A percentile compares a stretch with the other conserved stretches of the same genome.
Evolutionary conservation across 2,113 vertebrate genomes (phyloP).

Genomic region (Todiramphus chloris): DNA sequence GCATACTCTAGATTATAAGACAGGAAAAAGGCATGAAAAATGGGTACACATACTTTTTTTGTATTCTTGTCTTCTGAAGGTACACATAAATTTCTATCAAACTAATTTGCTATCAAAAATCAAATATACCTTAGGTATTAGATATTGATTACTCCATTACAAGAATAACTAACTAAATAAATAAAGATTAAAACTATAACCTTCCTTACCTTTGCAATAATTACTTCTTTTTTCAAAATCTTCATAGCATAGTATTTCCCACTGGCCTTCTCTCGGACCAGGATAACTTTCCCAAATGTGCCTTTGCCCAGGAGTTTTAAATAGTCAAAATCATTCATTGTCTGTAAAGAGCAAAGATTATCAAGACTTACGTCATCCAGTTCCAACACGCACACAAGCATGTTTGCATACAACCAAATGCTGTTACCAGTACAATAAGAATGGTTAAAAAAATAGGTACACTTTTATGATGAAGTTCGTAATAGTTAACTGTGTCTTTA

Average conservation of each 20-base stretch:
- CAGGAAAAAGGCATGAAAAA: neutral
- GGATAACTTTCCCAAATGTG: slow-evolving; percentile 97
- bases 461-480: neutral
- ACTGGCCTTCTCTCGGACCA: slow-evolving; percentile 97
- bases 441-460: neutral
- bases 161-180: neutral
- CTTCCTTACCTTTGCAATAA: slow-evolving; percentile 92
- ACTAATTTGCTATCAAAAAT: neutral
- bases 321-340: slow-evolving; percentile 99
- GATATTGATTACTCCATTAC: neutral
- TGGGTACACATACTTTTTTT: accelerated
- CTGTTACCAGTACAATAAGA: neutral
- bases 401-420: neutral
- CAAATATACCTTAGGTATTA: neutral
- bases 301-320: slow-evolving; percentile 98
- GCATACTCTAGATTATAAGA: neutral
- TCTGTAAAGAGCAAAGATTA: slow-evolving; percentile 75
- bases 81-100: neutral
- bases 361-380: neutral
- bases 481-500: neutral
- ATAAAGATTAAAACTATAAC: neutral
- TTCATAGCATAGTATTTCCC: slow-evolving; percentile 99
- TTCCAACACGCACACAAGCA: neutral
- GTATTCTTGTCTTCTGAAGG: neutral
- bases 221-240: slow-evolving; percentile 98